Conservation (phyloP, 2,113 vertebrate genomes). For the Daboia siamensis region DNA sequence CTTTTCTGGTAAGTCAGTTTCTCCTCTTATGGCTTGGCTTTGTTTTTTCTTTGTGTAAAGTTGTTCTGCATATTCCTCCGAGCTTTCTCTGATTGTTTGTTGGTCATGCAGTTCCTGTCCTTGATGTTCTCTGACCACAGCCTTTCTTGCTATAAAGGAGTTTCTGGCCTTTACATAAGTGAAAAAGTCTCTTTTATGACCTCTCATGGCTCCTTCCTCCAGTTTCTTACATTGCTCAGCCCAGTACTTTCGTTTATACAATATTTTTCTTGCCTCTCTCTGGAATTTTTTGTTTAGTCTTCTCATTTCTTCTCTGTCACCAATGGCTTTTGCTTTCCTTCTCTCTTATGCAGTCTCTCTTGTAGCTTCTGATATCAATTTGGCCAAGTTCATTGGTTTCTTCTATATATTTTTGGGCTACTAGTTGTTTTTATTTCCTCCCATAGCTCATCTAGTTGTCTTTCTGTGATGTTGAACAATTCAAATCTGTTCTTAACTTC, state of each 20-base stretch:
- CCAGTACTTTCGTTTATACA: not conserved
- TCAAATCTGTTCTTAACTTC: not conserved
- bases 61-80: not conserved
- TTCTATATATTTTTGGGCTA: not conserved
- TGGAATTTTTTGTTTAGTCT: not conserved
- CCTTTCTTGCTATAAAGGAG: not conserved
- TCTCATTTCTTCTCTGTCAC: not conserved
- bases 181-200: not conserved
- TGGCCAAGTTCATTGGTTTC: not conserved
- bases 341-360: not conserved
- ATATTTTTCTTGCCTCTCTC: not conserved
- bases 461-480: not conserved
- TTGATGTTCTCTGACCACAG: not conserved
- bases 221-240: not conserved
- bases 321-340: not conserved
- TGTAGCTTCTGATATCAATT: not conserved
- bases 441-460: not conserved
- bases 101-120: not conserved
- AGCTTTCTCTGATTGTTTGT: not conserved
- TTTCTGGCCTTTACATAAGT: not conserved
- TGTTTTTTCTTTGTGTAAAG: not conserved
- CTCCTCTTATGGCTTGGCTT: not conserved
- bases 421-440: not conserved
- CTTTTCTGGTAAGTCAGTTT: not conserved
- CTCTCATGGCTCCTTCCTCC: not conserved